A percentile compares a stretch with the other conserved stretches of the same genome.
Evolutionary conservation across 2,113 vertebrate genomes (phyloP).

Genomic region (Irena cyanogastra): DNA sequence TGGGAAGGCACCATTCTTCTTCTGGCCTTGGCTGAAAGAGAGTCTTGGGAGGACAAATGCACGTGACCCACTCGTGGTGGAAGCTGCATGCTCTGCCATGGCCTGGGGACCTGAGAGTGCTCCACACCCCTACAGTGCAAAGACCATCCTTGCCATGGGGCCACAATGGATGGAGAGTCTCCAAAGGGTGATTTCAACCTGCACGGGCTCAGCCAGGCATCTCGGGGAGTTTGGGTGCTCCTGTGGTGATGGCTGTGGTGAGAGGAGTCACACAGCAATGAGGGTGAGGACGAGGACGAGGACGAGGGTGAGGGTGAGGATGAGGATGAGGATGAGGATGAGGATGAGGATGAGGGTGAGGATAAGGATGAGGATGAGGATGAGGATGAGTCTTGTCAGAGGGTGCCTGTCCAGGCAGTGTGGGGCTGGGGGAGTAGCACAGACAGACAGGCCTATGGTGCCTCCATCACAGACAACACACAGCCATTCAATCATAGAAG

Average conservation of each 20-base stretch:
- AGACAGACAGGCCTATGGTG: neutral
- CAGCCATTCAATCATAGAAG: accelerated
- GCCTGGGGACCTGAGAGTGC: neutral
- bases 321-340: neutral
- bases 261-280: too few relatives aligned
- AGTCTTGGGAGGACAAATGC: neutral
- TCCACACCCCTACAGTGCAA: neutral
- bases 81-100: accelerated
- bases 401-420: too few relatives aligned
- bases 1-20: neutral
- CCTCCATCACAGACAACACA: neutral
- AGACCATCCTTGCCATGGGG: neutral
- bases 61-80: neutral
- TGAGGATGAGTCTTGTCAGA: neutral
- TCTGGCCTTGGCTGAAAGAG: neutral
- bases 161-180: neutral
- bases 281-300: neutral
- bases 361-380: neutral
- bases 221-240: too few relatives aligned
- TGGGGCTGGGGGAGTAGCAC: neutral
- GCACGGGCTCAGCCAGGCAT: neutral
- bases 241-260: neutral
- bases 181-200: neutral
- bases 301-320: neutral
- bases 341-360: neutral